phyloP scores from a whole-genome alignment of 1,140 invertebrate species.

The Aporrectodea caliginosa region DNA sequence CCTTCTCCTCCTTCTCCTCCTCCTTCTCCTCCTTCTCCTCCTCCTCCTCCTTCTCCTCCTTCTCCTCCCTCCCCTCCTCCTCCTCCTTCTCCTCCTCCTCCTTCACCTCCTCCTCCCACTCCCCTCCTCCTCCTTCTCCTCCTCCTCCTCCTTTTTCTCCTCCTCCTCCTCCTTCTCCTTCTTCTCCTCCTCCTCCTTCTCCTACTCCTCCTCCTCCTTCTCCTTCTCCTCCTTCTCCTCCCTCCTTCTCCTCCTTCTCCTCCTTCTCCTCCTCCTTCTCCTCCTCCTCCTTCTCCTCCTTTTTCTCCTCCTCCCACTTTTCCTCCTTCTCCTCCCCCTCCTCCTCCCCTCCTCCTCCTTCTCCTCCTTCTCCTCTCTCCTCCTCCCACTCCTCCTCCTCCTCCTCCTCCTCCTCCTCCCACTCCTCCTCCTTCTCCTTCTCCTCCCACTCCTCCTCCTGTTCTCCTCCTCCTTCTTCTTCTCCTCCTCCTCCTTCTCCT shows the following conservation, averaged over 20 bases:
- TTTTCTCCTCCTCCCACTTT: too few relatives aligned
- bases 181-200: too few relatives aligned
- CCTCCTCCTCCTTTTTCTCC: constrained; percentile 1
- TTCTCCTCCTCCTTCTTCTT: background rate
- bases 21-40: background rate
- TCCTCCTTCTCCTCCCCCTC: constrained; percentile 9
- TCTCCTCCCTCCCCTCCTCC: background rate
- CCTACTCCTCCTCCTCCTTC: too few relatives aligned
- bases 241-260: constrained; percentile 14
- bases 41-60: background rate
- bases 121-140: constrained; percentile 2
- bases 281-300: constrained; percentile 4
- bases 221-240: constrained; percentile 13
- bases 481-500: constrained; percentile 6
- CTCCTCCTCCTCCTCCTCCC: too few relatives aligned
- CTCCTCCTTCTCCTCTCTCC: background rate
- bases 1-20: background rate
- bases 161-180: constrained; percentile 13
- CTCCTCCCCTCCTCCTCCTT: constrained; percentile 11
- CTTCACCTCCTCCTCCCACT: too few relatives aligned
- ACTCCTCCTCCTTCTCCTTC: too few relatives aligned
- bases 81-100: too few relatives aligned
- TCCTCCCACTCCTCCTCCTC: too few relatives aligned
- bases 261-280: constrained; percentile 14
- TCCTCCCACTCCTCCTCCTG: too few relatives aligned